Evolutionary conservation across 35 echinoderm and acorn worm genomes (phyloP).

Genomic region (Lytechinus variegatus): DNA sequence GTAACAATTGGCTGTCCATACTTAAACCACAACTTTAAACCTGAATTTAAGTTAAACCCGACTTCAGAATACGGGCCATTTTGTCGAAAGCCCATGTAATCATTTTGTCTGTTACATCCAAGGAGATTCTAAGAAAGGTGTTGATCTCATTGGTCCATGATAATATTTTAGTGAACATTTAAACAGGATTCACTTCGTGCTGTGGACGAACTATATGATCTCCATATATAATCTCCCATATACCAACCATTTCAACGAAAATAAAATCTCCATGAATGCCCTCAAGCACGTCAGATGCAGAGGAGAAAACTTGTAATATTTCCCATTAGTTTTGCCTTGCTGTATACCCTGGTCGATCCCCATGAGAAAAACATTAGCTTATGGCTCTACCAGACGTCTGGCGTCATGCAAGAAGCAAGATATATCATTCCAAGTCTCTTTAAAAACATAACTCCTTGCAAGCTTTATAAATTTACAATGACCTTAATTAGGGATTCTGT

Average conservation of each 20-base stretch:
- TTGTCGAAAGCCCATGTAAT: no score
- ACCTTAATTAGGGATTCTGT: conserved; percentile 1
- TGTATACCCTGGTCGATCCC: neutral
- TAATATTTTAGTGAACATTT: neutral
- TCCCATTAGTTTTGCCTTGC: neutral
- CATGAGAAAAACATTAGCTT: neutral
- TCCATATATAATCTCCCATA: neutral
- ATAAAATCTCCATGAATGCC: neutral
- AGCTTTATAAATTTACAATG: conserved; percentile 7
- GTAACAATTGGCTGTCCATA: no score
- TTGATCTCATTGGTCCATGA: no score
- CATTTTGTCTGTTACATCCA: no score
- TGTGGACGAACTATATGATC: neutral
- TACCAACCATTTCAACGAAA: neutral
- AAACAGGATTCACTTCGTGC: neutral
- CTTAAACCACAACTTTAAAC: no score
- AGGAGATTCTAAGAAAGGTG: no score
- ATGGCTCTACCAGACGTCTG: neutral
- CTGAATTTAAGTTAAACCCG: no score
- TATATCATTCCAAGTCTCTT: neutral
- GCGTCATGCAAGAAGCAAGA: neutral
- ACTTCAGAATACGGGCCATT: no score
- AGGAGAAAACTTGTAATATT: neutral
- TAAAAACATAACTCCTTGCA: neutral
- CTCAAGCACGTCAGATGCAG: neutral